Evolutionary conservation across 1,140 invertebrate species (phyloP).

Genomic region (Temnothorax longispinosus): DNA sequence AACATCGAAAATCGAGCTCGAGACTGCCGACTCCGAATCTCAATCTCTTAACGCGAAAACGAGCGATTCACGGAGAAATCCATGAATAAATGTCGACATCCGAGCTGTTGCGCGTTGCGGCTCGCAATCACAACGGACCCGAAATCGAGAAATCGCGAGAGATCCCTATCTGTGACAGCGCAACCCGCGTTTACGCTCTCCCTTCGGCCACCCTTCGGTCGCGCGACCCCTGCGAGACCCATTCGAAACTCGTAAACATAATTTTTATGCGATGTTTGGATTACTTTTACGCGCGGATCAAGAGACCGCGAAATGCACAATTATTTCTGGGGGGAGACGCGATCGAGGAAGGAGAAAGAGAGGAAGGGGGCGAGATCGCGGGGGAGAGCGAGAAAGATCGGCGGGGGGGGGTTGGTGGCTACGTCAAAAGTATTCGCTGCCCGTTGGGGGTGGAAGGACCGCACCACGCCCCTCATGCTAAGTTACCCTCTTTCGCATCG

Average conservation of each 20-base stretch:
- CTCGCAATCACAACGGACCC: background rate
- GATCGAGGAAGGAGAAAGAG: slow-evolving; percentile 40
- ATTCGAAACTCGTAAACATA: slow-evolving; percentile 85
- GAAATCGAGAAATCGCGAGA: slow-evolving; percentile 48
- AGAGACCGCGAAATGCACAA: slow-evolving; percentile 83
- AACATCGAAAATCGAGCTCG: background rate
- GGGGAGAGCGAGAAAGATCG: slow-evolving; percentile 54
- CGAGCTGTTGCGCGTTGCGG: background rate
- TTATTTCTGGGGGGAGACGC: slow-evolving; percentile 76
- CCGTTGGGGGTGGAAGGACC: slow-evolving; percentile 35
- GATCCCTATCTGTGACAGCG: slow-evolving; percentile 61
- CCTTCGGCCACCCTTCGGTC: slow-evolving; percentile 32
- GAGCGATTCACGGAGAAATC: background rate
- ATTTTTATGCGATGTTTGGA: slow-evolving; percentile 85
- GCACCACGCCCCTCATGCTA: slow-evolving; percentile 68
- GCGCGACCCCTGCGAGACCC: slow-evolving; percentile 62
- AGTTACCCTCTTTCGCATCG: slow-evolving; percentile 68
- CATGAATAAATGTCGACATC: background rate
- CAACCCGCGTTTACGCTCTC: slow-evolving; percentile 10
- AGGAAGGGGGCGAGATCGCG: slow-evolving; percentile 25
- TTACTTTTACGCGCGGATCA: slow-evolving; percentile 82
- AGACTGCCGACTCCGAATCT: background rate
- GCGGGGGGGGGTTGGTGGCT: slow-evolving; percentile 41
- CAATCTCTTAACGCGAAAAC: background rate
- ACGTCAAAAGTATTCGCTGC: slow-evolving; percentile 70